Percentiles rank a stretch among this genome's conserved stretches.
Evolutionary conservation across 2,113 vertebrate genomes (phyloP).

Genomic region (Picathartes gymnocephalus): DNA sequence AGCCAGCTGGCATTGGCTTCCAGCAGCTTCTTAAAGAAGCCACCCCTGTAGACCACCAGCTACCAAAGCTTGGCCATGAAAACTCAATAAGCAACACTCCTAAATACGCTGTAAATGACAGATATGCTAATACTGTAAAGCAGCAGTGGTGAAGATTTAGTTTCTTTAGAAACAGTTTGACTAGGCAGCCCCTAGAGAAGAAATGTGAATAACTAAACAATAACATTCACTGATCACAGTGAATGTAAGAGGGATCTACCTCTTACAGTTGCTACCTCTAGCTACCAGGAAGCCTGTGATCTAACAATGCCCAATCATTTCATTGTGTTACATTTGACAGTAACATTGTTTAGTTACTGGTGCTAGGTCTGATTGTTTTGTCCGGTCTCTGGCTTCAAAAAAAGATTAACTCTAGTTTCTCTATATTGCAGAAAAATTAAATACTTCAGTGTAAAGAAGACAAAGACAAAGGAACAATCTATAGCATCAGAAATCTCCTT

Average conservation of each 20-base stretch:
- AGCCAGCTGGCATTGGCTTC: not conserved
- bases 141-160: not conserved
- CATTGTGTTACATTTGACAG: not conserved
- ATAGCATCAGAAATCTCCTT: not conserved
- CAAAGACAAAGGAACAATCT: not conserved
- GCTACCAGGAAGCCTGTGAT: not conserved
- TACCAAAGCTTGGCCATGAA: not conserved
- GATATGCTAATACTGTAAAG: not conserved
- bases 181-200: not conserved
- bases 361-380: not conserved
- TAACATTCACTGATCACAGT: not conserved
- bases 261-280: not conserved
- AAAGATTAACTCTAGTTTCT: not conserved
- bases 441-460: not conserved
- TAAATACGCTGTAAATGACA: not conserved
- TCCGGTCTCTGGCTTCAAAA: not conserved
- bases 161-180: not conserved
- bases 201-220: not conserved
- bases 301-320: not conserved
- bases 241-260: not conserved
- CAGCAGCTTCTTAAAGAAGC: not conserved
- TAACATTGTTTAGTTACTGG: not conserved
- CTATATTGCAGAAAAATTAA: not conserved
- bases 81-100: accelerated
- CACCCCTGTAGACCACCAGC: accelerated